Base-by-base conservation (phyloP, 1,140 invertebrate genomes). In the Brachionus paranguensis region DNA sequence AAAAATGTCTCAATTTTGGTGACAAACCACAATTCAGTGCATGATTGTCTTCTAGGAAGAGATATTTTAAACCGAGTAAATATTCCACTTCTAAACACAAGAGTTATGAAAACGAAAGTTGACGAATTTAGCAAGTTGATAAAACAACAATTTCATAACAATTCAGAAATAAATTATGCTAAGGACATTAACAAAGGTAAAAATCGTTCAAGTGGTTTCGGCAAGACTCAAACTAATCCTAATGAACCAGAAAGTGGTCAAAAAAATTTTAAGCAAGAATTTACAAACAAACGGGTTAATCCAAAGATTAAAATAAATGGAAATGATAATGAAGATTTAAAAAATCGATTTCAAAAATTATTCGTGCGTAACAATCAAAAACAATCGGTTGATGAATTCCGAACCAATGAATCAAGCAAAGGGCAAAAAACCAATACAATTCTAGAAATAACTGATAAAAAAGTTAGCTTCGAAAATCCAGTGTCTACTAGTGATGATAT, bases 1-100 rank as follows among this genome's bases (percentile, higher is more conserved):
- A 68, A 68, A 11, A 68, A 68, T 68, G 64, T 68, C 29, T 33
- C 64, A 68, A 68, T 68, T 33, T n/a, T 68, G n/a, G 64, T 68
- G 10, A 68, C 64, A 68, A 68, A 68, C 33, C 20, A 68, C n/a
- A 68, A 68, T 33, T 68, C 64, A 68, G 29, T 29, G 10, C 10
- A 68, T 37, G 64, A 68, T 68, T 68, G 64, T 37, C 64, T 68
- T 68, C 33, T 33, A 10, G 64, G 64, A 1, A 68, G 64, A 68
- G 64, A 68, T 37, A 68, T 68, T 37, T 68, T 68, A 68, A 68
- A 68, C 64, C 29, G 64, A 33, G 11, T 68, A 11, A 68, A 29
- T 68, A 68, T 68, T 12, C 64, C 64, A 68, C 7, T 27, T 8
- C 27, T 68, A n/a, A 68, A 68, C 29, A 68, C 64, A 33, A 68